Evolutionary conservation across 1,140 invertebrate species (phyloP), one percentile per base, ranked within the genome.

Genomic region (Psix sp.): DNA sequence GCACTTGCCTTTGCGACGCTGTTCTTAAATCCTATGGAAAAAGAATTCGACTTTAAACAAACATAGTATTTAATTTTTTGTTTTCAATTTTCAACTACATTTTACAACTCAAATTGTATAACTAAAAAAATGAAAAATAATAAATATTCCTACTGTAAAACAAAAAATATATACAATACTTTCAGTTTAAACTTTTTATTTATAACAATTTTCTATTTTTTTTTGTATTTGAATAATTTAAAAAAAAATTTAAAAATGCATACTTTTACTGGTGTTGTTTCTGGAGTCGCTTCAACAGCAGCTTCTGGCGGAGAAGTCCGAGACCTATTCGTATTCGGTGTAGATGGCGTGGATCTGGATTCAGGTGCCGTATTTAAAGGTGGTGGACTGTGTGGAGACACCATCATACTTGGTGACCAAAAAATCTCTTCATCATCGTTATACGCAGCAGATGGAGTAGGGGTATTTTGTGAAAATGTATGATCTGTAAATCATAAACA

Each of bases 201-300:
- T n/a, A n/a, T n/a, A n/a, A n/a, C n/a, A n/a, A n/a, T n/a, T n/a
- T n/a, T n/a, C n/a, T n/a, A n/a, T n/a, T n/a, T n/a, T n/a, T n/a
- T n/a, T n/a, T n/a, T n/a, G n/a, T n/a, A n/a, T n/a, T n/a, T n/a
- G n/a, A n/a, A n/a, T n/a, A n/a, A n/a, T n/a, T n/a, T n/a, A n/a
- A n/a, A n/a, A n/a, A n/a, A n/a, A n/a, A n/a, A n/a, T n/a, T n/a
- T n/a, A n/a, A n/a, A n/a, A n/a, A n/a, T n/a, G n/a, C n/a, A 76
- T 90, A 89, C 93, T 80, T 94, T 94, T 0, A 95, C 89, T 0
- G 94, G 94, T 18, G 94, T 96, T 17, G 94, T 95, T 88, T 95
- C 94, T 2, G 94, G 94, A 5, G 94, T 95, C 4, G 94, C 94
- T 88, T 95, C 94, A 18, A 95, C 91, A 24, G 94, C 94, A 7